Conservation (phyloP, 92 coral and sea anemone species). For the Umimayanthus chanpuru region DNA sequence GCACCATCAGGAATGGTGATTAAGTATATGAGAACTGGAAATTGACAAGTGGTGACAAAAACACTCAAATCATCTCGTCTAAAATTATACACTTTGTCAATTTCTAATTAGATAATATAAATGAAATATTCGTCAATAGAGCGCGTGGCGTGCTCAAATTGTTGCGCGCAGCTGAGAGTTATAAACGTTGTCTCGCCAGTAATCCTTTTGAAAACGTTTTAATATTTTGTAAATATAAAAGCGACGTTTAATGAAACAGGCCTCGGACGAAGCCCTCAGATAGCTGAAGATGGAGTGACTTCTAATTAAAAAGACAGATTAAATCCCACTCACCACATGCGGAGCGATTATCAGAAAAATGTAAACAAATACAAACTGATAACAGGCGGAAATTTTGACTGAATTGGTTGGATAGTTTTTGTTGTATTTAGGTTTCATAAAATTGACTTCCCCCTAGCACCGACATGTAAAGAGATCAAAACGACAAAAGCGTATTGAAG, state of each 20-base stretch:
- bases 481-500: neutral
- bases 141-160: neutral
- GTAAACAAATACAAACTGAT: conserved; percentile 23
- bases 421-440: conserved; percentile 3
- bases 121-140: neutral
- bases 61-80: neutral
- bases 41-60: conserved; percentile 27
- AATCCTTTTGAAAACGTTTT: neutral
- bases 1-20: neutral
- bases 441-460: conserved; percentile 2
- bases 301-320: conserved; percentile 33
- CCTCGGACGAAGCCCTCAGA: neutral
- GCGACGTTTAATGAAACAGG: neutral
- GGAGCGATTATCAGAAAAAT: conserved; percentile 37
- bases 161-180: neutral
- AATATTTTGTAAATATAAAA: neutral
- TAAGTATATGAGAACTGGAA: neutral
- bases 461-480: neutral
- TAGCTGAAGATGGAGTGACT: neutral
- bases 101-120: conserved; percentile 10
- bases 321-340: conserved; percentile 21
- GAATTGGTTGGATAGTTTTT: conserved; percentile 11
- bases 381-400: neutral
- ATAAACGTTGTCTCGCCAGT: neutral
- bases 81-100: neutral